phyloP scores from a whole-genome alignment of 2,113 vertebrate species.

The Python bivittatus region DNA sequence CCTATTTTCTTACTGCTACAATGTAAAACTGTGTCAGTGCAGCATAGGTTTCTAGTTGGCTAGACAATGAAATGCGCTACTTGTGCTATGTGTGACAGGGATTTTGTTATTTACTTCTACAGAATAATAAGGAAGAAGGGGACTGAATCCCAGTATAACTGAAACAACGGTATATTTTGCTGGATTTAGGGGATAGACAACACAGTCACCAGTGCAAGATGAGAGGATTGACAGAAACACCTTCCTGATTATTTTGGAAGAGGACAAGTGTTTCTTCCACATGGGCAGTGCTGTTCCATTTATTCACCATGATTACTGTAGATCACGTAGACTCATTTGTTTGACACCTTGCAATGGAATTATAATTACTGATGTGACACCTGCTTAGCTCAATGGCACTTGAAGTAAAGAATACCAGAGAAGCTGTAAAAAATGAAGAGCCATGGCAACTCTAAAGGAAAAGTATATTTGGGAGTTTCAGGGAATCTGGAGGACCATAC shows the following conservation, averaged over 20 bases:
- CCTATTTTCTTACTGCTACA: background rate
- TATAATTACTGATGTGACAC: too few relatives aligned
- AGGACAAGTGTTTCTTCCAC: background rate
- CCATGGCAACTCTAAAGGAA: background rate
- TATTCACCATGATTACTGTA: background rate
- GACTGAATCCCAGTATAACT: background rate
- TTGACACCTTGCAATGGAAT: background rate
- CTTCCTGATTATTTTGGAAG: background rate
- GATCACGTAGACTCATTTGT: background rate
- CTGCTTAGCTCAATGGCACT: background rate
- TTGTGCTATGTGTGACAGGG: background rate
- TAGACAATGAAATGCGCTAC: background rate
- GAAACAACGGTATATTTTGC: background rate
- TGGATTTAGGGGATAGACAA: background rate
- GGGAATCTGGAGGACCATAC: background rate
- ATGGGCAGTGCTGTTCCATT: background rate
- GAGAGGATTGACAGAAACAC: background rate
- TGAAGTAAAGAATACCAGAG: background rate
- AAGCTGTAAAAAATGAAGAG: background rate
- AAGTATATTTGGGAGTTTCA: background rate
- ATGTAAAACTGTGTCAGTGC: background rate
- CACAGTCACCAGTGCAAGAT: background rate
- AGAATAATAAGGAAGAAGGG: background rate
- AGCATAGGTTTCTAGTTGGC: background rate
- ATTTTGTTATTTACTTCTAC: background rate